Evolutionary conservation across 2,797 vertebrate species (phyloP).

Genomic region (Lepidocolaptes lacrymiger): DNA sequence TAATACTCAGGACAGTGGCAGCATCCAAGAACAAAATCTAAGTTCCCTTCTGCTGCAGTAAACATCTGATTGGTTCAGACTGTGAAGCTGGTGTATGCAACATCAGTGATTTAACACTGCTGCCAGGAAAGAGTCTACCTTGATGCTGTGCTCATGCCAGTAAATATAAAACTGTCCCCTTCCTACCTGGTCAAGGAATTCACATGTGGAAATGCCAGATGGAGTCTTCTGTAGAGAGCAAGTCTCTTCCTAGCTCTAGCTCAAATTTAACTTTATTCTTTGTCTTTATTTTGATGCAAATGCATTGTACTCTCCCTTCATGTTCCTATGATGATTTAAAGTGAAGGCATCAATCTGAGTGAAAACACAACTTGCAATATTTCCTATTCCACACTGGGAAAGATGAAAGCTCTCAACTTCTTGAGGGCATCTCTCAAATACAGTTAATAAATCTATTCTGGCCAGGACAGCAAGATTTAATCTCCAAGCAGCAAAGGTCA

Average conservation of each 20-base stretch:
- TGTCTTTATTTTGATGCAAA: slow-evolving; percentile 9
- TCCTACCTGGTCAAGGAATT: background rate
- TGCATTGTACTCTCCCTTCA: background rate
- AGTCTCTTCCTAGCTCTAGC: background rate
- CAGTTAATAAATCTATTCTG: slow-evolving; percentile 12
- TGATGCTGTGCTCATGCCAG: background rate
- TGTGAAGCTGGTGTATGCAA: background rate
- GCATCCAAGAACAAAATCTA: background rate
- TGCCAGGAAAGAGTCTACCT: background rate
- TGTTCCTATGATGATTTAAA: background rate
- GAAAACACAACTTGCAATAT: background rate
- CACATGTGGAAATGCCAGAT: background rate
- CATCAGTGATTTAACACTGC: background rate
- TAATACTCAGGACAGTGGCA: background rate
- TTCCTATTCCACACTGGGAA: background rate
- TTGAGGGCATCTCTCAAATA: background rate
- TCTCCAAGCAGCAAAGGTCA: slow-evolving; percentile 33
- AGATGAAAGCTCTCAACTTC: slow-evolving; percentile 7
- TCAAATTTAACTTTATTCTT: background rate
- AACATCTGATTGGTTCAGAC: background rate
- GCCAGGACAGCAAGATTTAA: slow-evolving; percentile 24
- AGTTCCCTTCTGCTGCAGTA: background rate
- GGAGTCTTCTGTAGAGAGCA: background rate
- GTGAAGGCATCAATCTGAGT: background rate
- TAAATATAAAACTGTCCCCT: background rate